phyloP scores from a whole-genome alignment of 2,113 vertebrate species.

The Verasper variegatus region DNA sequence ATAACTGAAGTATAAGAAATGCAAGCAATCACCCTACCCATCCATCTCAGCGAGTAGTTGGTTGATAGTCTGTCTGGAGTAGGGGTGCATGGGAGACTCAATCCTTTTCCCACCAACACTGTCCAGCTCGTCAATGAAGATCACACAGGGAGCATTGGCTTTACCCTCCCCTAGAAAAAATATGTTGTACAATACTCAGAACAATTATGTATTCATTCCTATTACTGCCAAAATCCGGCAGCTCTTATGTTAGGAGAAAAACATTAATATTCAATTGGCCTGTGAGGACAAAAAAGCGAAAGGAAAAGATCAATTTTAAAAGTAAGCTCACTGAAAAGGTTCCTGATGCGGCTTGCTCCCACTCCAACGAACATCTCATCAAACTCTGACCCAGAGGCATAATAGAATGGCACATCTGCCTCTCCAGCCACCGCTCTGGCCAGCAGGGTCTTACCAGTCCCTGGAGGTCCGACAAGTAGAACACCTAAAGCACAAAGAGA shows the following conservation, averaged over 20 bases:
- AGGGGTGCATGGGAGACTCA: constrained; percentile 98
- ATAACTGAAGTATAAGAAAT: neutral
- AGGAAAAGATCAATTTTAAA: neutral
- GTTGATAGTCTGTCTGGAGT: constrained; percentile 99
- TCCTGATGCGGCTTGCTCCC: constrained; percentile 96
- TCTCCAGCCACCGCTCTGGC: constrained; percentile 97
- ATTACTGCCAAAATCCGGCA: neutral
- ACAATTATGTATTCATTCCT: neutral
- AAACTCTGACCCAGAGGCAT: constrained; percentile 96
- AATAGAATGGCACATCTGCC: constrained; percentile 97
- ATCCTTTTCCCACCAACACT: constrained; percentile 98
- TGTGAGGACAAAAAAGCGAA: neutral
- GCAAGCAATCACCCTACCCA: constrained; percentile 82
- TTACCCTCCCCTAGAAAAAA: constrained; percentile 90
- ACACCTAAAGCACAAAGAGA: constrained; percentile 82
- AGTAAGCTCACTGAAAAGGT: constrained; percentile 90
- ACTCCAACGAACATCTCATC: constrained; percentile 99
- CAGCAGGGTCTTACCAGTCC: constrained; percentile 96
- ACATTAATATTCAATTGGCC: neutral
- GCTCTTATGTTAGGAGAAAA: neutral
- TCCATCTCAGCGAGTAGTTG: constrained; percentile 99
- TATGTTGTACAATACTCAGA: neutral
- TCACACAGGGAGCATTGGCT: constrained; percentile 94
- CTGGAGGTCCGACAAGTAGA: constrained; percentile 93
- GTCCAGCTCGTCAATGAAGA: constrained; percentile 98